Conservation (phyloP, 2,113 vertebrate genomes). For the Microcebus griseorufus region DNA sequence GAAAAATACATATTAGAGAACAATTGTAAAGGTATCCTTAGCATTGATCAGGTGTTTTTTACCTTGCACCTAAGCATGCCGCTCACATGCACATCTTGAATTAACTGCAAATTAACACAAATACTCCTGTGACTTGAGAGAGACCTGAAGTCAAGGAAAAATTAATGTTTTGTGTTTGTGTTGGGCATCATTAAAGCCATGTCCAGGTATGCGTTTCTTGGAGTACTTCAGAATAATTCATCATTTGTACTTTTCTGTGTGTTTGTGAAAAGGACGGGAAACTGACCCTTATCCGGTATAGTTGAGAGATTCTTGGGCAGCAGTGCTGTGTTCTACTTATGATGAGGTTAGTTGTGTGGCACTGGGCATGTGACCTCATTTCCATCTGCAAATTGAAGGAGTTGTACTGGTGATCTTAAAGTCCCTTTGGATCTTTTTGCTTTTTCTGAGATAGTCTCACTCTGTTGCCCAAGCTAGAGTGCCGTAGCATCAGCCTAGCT, state of each 20-base stretch:
- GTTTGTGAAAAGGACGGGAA: not conserved
- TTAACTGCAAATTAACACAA: not conserved
- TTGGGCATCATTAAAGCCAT: not conserved
- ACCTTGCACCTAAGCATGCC: not conserved
- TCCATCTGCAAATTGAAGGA: not conserved
- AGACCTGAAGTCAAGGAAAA: not conserved
- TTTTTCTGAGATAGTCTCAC: no score
- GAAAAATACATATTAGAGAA: not conserved
- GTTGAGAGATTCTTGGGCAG: not conserved
- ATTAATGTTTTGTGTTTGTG: not conserved
- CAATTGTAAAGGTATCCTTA: not conserved
- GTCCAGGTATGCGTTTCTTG: not conserved
- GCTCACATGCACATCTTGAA: not conserved
- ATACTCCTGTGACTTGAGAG: not conserved
- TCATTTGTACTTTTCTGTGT: not conserved
- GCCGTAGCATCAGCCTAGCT: no score
- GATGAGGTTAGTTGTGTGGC: not conserved
- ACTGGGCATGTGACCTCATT: fast-evolving
- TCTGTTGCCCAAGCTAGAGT: no score
- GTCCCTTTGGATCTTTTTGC: not conserved
- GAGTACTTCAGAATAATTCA: not conserved
- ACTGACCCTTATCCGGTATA: not conserved
- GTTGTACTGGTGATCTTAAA: not conserved
- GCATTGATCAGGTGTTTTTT: not conserved
- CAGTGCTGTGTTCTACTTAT: not conserved